Percentiles rank a stretch among this genome's conserved stretches.
Conservation (phyloP, 1,140 invertebrate species). For the Ostrea edulis region DNA sequence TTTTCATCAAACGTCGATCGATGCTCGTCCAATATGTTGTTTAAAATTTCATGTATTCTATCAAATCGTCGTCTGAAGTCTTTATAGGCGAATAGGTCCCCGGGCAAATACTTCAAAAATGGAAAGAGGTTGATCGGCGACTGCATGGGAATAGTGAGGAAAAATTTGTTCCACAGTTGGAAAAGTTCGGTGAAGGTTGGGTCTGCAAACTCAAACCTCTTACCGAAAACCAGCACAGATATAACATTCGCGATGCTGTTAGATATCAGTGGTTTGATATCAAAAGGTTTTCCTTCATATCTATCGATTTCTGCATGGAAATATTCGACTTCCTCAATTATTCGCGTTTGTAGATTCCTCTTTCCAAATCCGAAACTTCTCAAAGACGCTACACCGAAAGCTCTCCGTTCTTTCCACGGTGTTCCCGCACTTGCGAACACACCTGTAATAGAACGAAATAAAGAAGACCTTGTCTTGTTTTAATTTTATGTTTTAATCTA, state of each 20-base stretch:
- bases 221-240: not conserved
- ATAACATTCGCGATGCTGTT: slow-evolving; percentile 1
- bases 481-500: no score
- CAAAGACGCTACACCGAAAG: slow-evolving; percentile 86
- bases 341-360: slow-evolving; percentile 85
- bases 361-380: slow-evolving; percentile 87
- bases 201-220: not conserved
- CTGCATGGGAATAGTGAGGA: not conserved
- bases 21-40: slow-evolving; percentile 39
- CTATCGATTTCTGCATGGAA: not conserved
- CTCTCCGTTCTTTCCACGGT: slow-evolving; percentile 87
- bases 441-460: not conserved
- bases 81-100: not conserved
- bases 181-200: not conserved
- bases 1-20: slow-evolving; percentile 17
- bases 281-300: slow-evolving; percentile 2
- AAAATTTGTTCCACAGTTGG: not conserved
- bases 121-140: not conserved
- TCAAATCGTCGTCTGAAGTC: not conserved
- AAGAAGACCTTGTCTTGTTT: no score
- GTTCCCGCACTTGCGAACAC: slow-evolving; percentile 73
- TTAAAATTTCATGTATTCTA: not conserved
- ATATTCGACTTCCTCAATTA: slow-evolving; percentile 79
- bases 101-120: not conserved
- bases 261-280: not conserved